Percentiles rank a stretch among this genome's conserved stretches.
Conservation (phyloP, 2,888 invertebrate species). For the Caenorhabditis sp. region DNA sequence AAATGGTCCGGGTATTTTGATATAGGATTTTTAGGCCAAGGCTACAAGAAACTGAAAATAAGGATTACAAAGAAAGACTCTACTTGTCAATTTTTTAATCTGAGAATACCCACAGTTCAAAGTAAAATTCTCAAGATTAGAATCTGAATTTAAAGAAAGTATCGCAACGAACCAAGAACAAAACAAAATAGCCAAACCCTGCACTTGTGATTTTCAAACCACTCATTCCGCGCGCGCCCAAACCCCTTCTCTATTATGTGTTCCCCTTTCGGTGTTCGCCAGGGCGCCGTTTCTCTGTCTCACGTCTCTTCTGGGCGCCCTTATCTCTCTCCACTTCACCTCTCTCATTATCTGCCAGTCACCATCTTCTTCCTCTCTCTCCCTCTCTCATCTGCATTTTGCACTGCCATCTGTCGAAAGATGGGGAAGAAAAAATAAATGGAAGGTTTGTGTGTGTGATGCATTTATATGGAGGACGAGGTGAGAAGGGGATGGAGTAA, state of each 20-base stretch:
- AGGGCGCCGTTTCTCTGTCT: conserved; percentile 20
- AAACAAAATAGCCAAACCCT: neutral
- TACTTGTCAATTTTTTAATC: too few species aligned
- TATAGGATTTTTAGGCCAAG: too few species aligned
- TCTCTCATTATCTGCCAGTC: conserved; percentile 13
- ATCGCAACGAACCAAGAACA: neutral
- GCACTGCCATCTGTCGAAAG: conserved; percentile 1
- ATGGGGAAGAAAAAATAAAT: neutral
- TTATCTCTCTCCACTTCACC: neutral
- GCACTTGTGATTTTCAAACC: conserved; percentile 11
- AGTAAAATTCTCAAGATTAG: too few species aligned
- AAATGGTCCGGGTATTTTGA: too few species aligned
- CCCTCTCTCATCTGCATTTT: neutral
- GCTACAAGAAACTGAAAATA: too few species aligned
- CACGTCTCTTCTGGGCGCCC: conserved; percentile 7
- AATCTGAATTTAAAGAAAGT: too few species aligned
- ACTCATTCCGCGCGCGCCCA: conserved; percentile 6
- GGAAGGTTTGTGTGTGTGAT: too few species aligned
- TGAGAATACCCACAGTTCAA: too few species aligned
- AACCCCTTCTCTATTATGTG: neutral
- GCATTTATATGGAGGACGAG: neutral
- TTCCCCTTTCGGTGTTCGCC: neutral
- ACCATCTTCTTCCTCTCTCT: neutral
- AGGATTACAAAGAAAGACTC: too few species aligned
- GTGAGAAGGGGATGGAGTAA: neutral